Evolutionary conservation across 2,113 vertebrate genomes (phyloP), one percentile per base, ranked within the genome.

Genomic region (Gobiocypris rarus): DNA sequence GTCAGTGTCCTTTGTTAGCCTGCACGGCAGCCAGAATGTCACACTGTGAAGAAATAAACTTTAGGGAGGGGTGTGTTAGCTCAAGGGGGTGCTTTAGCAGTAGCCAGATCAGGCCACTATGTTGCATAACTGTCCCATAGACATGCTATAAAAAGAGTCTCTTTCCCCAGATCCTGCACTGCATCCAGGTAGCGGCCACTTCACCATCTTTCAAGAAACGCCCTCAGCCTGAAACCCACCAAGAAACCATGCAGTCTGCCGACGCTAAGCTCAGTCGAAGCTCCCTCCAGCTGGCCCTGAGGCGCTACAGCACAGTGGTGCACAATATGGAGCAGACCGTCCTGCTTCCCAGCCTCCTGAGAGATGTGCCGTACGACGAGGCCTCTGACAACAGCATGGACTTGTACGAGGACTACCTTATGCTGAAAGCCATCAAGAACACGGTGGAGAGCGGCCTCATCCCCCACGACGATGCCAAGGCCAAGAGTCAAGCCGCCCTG

Each of bases 291-390:
- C 6, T 90, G 0, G 84, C 93, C 59, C 93, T 97, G 93, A 94
- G 92, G 71, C 88, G 89, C 81, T 98, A 97, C 93, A 93, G 92
- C 22, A 90, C 93, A 0, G 93, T 91, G 0, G 94, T 96, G 0
- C 91, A 86, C 1, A 91, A 95, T 91, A 98, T 98, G 97, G 97
- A 98, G 91, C 94, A 95, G 84, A 96, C 96, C 50, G 88, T 98
- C 58, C 95, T 98, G 92, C 93, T 98, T 83, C 97, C 97, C 61
- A 98, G 95, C 91, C 94, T 98, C 26, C 95, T 98, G 13, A 89
- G 93, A 74, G 97, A 96, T 0, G 90, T 96, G 54, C 93, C 93
- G 19, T 88, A 91, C 0, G 93, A 93, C 0, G 88, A 90, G 0
- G 81, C 22, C 0, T 86, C 59, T 0, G 88, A 83, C 0, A 73